These are phyloP conservation scores for Rutpela maculata DNA, from an alignment of 2,888 invertebrate genomes.

Conservation along the genomic window DNA sequence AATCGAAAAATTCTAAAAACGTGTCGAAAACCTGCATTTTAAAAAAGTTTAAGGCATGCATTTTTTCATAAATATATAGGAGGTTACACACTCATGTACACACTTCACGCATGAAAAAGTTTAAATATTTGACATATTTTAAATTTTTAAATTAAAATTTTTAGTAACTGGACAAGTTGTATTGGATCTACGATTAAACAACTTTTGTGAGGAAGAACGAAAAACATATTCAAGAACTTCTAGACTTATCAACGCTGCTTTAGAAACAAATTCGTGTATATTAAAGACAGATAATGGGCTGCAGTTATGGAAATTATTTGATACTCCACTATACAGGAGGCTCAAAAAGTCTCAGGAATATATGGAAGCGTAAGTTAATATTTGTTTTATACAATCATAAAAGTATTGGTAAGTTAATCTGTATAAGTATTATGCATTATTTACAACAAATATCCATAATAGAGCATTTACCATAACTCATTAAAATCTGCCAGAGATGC, in stretches of 20 bases:
- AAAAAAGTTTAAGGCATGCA: too few relatives aligned
- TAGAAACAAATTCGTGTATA: slow-evolving; percentile 83
- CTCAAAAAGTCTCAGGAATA: slow-evolving; percentile 81
- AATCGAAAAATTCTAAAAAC: too few relatives aligned
- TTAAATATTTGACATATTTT: too few relatives aligned
- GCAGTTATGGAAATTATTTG: slow-evolving; percentile 82
- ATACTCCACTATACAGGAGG: slow-evolving; percentile 84
- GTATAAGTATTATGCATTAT: background rate
- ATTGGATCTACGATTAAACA: slow-evolving; percentile 82
- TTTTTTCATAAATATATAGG: too few relatives aligned
- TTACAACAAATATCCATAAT: too few relatives aligned
- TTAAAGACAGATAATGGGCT: slow-evolving; percentile 83
- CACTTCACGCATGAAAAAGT: too few relatives aligned
- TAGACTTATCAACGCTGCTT: slow-evolving; percentile 83
- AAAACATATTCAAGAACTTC: slow-evolving; percentile 79
- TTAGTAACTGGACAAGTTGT: slow-evolving; percentile 85
- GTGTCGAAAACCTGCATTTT: too few relatives aligned
- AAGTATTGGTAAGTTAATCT: background rate
- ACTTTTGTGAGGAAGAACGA: slow-evolving; percentile 80
- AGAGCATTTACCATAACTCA: too few relatives aligned
- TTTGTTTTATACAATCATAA: background rate
- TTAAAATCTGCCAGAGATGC: too few relatives aligned
- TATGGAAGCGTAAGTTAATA: slow-evolving; percentile 79
- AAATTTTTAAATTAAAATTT: slow-evolving; percentile 62
- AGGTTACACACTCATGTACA: too few relatives aligned